phyloP scores from a whole-genome alignment of 2,113 vertebrate genomes.

The Emydocephalus ijimae region DNA sequence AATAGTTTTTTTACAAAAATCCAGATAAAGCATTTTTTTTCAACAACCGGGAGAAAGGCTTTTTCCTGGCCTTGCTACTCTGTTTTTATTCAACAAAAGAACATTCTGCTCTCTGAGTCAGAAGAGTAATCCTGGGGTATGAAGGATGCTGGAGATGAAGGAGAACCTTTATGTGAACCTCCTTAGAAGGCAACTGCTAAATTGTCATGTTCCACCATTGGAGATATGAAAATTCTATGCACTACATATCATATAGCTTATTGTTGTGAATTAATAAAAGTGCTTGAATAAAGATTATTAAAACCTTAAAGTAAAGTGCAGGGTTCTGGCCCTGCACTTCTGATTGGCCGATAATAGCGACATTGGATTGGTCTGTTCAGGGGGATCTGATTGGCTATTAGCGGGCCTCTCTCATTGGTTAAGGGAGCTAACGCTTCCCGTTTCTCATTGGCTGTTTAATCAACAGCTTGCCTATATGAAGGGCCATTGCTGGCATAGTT shows the following conservation, averaged over 20 bases:
- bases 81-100: background rate
- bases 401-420: too few relatives aligned
- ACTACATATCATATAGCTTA: background rate
- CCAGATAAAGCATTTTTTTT: constrained; percentile 14
- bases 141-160: background rate
- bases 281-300: too few relatives aligned
- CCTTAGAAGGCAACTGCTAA: background rate
- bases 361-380: too few relatives aligned
- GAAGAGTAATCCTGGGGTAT: background rate
- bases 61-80: background rate
- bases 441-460: too few relatives aligned
- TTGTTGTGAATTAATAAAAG: too few relatives aligned
- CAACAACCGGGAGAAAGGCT: background rate
- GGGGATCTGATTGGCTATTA: too few relatives aligned
- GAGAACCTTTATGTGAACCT: background rate
- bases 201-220: background rate
- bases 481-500: too few relatives aligned
- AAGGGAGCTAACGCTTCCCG: too few relatives aligned
- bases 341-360: too few relatives aligned
- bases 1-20: constrained; percentile 23
- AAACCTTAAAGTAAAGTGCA: too few relatives aligned
- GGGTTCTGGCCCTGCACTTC: too few relatives aligned
- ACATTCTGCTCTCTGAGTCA: background rate
- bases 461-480: too few relatives aligned
- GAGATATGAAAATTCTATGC: background rate